A percentile compares a stretch with the other conserved stretches of the same genome.
Conservation (phyloP, 2,888 invertebrate species). For the Cryptocheilus praepositus region DNA sequence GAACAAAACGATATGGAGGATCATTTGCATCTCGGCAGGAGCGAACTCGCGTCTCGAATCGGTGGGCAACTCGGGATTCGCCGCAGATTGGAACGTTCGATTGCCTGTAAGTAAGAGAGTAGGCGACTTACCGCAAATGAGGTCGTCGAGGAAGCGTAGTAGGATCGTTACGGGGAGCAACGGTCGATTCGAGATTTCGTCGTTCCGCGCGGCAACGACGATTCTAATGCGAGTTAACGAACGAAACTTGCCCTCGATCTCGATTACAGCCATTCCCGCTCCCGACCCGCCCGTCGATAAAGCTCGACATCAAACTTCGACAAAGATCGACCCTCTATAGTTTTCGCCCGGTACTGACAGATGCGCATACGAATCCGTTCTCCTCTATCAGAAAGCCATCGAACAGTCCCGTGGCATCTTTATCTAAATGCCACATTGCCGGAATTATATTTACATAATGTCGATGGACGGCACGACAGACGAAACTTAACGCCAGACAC, state of each 20-base stretch:
- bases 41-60: constrained; percentile 9
- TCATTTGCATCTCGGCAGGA: constrained; percentile 9
- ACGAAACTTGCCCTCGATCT: constrained; percentile 3
- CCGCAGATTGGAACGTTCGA: constrained; percentile 46
- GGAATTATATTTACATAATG: too few species aligned
- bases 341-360: not conserved
- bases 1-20: constrained; percentile 6
- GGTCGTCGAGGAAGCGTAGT: constrained; percentile 32
- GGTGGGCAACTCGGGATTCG: constrained; percentile 27
- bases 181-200: constrained; percentile 11
- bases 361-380: too few species aligned
- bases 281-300: too few species aligned
- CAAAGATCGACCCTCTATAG: not conserved
- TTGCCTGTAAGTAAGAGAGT: constrained; percentile 32
- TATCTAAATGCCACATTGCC: too few species aligned
- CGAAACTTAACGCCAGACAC: too few species aligned
- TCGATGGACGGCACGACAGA: too few species aligned
- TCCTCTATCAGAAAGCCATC: too few species aligned
- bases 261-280: too few species aligned
- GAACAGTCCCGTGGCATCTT: too few species aligned
- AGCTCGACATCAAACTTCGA: not conserved
- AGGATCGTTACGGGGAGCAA: constrained; percentile 17
- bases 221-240: not conserved
- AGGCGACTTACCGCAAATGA: constrained; percentile 42
- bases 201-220: constrained; percentile 10